Base-by-base conservation (phyloP, 2,113 vertebrate species). In the Xyliphius kryptos region DNA sequence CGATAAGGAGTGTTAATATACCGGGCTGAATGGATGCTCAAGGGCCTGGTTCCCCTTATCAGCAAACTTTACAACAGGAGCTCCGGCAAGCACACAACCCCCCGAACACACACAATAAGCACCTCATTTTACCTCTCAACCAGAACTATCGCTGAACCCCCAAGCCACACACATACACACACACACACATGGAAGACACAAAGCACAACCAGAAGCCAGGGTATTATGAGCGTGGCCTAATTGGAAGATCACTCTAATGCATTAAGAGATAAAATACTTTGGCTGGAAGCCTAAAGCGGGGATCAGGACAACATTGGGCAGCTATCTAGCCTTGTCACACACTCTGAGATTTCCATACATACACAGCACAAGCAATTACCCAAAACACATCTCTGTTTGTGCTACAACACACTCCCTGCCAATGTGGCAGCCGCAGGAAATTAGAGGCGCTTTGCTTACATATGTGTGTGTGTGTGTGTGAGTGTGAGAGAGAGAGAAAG, bases 171-270 rank as follows among this genome's bases (percentile, higher is more conserved):
- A 61, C 67, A 65, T 56, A 46, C 65, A 59, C 61, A 60, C 75
- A 51, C 56, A 68, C 71, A 71, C 60, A 77, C 68, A n/a, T n/a
- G n/a, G n/a, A n/a, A n/a, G n/a, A n/a, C 70, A 49, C 37, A n/a
- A 56, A 75, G 76, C 85, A 90, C 90, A 92, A 92, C 88, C 91
- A 93, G 82, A 92, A 95, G 91, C 90, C 89, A 89, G 89, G 90
- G 92, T 96, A 94, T 97, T 97, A 95, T 93, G 91, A 93, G 92
- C 87, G 85, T 87, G 85, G 81, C 90, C 92, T 98, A 97, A 98
- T 97, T 97, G 96, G 96, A 98, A 97, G 96, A 98, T 97, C 94
- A 97, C 95, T 96, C 95, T 95, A 97, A 97, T 97, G 94, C 95
- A 97, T 95, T 92, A 91, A 95, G 92, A 98, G 95, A 98, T 98